phyloP scores from a whole-genome alignment of 2,113 vertebrate genomes.

The Hypomesus transpacificus region DNA sequence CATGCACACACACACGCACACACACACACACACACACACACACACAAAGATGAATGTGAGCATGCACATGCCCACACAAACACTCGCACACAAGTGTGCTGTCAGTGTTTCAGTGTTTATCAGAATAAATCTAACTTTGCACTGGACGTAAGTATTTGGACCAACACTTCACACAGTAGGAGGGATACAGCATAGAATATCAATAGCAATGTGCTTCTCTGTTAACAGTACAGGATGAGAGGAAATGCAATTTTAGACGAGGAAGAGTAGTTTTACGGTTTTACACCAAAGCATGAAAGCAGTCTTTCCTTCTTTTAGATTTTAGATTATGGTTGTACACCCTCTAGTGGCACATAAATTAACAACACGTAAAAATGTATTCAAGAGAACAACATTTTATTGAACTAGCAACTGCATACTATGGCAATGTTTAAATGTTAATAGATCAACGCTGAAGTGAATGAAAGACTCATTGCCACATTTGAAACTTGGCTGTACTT shows the following conservation, averaged over 20 bases:
- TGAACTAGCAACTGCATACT: not conserved
- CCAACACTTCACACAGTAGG: not conserved
- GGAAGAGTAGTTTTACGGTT: not conserved
- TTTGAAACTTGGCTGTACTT: too few species aligned
- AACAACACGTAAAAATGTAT: not conserved
- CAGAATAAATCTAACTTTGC: too few species aligned
- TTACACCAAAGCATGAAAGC: not conserved
- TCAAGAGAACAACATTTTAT: not conserved
- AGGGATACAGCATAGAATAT: too few species aligned
- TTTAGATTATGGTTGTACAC: constrained; percentile 48
- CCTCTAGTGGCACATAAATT: constrained; percentile 59
- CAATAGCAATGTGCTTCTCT: too few species aligned
- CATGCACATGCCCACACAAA: constrained; percentile 3
- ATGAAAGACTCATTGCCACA: too few species aligned
- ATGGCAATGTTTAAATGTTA: too few species aligned
- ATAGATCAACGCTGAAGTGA: too few species aligned
- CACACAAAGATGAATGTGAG: constrained; percentile 1
- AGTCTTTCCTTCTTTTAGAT: not conserved
- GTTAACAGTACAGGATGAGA: too few species aligned
- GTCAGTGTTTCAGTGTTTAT: constrained; percentile 10
- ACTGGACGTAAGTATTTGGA: too few species aligned
- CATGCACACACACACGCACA: constrained; percentile 1
- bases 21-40: constrained; percentile 14
- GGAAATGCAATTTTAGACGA: too few species aligned
- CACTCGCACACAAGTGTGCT: constrained; percentile 19